A percentile compares a stretch with the other conserved stretches of the same genome.
phyloP scores from a whole-genome alignment of 2,113 vertebrate species.

The Hydrolagus affinis region DNA sequence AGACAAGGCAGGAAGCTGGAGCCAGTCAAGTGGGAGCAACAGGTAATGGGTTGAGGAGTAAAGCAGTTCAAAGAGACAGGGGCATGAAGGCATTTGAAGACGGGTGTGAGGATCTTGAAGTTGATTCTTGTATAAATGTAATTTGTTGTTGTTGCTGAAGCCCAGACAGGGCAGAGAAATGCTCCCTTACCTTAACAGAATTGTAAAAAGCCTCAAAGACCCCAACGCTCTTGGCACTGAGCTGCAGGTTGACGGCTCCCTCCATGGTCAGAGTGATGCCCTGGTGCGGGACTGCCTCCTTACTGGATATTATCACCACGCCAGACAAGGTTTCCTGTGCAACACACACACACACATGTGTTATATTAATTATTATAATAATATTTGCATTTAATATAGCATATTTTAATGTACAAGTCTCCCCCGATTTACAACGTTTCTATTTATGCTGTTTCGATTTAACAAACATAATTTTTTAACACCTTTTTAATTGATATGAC shows the following conservation, averaged over 20 bases:
- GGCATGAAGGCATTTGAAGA: neutral
- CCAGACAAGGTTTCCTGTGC: slow-evolving; percentile 76
- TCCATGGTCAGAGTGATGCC: slow-evolving; percentile 85
- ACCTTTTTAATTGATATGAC: too few relatives aligned
- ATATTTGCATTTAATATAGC: too few relatives aligned
- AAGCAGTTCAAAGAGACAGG: too few relatives aligned
- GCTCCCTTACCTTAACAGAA: slow-evolving; percentile 78
- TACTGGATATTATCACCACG: slow-evolving; percentile 74
- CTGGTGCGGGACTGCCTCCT: slow-evolving; percentile 82
- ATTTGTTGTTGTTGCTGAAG: neutral
- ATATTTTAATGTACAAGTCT: too few relatives aligned
- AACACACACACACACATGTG: neutral
- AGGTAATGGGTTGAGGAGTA: too few relatives aligned
- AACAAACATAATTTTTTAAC: too few relatives aligned
- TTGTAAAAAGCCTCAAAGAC: slow-evolving; percentile 97
- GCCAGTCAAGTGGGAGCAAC: neutral
- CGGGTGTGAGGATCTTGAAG: neutral
- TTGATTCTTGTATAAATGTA: neutral
- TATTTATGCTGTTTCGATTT: too few relatives aligned
- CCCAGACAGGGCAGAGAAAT: neutral
- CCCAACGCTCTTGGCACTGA: slow-evolving; percentile 92
- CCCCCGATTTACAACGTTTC: too few relatives aligned
- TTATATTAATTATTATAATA: too few relatives aligned
- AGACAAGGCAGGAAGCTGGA: neutral
- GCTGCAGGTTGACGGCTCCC: slow-evolving; percentile 84